Evolutionary conservation across 2,888 invertebrate genomes (phyloP).

Genomic region (Gnatocerus cornutus): DNA sequence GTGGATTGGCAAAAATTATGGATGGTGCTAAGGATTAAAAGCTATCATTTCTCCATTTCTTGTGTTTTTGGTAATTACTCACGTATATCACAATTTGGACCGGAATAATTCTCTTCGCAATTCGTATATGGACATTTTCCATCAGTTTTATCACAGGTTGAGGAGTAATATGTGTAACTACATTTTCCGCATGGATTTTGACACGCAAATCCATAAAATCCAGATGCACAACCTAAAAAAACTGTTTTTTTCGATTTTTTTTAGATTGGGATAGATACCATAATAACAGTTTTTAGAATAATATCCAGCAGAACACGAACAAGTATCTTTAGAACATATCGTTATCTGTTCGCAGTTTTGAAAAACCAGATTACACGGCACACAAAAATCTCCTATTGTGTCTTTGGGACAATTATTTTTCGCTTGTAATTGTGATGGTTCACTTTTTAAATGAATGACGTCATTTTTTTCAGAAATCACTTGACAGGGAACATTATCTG

Average conservation of each 20-base stretch:
- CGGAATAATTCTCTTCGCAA: background rate
- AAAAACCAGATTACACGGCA: background rate
- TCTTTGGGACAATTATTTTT: constrained; percentile 2
- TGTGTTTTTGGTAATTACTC: too few relatives aligned
- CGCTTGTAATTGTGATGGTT: background rate
- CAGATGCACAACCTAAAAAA: background rate
- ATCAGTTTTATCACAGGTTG: background rate
- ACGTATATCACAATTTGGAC: background rate
- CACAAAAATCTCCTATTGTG: background rate
- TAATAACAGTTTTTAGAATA: background rate
- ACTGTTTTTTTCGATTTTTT: background rate
- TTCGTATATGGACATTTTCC: background rate
- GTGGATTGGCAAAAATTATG: background rate
- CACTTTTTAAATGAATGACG: background rate
- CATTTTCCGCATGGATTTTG: background rate
- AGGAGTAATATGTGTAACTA: too few relatives aligned
- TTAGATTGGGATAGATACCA: background rate
- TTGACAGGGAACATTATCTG: background rate
- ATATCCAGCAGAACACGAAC: background rate
- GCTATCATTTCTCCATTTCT: too few relatives aligned
- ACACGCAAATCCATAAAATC: background rate
- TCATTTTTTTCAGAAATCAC: background rate
- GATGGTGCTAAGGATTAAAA: background rate
- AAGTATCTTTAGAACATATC: background rate
- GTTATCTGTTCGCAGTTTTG: background rate